These are phyloP conservation scores for Pristionchus arcanus DNA, from an alignment of 2,888 invertebrate genomes.

Conservation along the genomic window DNA sequence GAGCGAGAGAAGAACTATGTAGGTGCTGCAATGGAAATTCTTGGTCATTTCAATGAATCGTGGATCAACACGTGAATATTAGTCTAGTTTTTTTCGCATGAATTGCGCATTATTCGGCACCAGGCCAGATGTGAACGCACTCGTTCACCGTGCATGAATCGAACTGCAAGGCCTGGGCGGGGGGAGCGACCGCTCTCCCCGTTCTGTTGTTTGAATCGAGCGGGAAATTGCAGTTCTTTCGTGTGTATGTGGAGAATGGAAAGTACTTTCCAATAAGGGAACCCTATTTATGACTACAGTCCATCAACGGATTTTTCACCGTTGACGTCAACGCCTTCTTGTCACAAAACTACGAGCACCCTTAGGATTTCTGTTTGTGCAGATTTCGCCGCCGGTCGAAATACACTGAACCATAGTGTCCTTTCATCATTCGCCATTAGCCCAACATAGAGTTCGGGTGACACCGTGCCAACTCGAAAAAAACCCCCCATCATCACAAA, in stretches of 20 bases:
- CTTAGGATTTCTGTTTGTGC: not conserved
- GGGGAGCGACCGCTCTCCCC: too few relatives aligned
- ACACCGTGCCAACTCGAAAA: not conserved
- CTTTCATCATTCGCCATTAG: slow-evolving; percentile 6
- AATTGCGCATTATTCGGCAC: too few relatives aligned
- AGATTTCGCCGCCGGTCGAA: not conserved
- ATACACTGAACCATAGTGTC: not conserved
- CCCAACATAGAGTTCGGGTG: not conserved
- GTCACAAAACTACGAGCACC: not conserved
- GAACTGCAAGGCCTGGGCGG: too few relatives aligned
- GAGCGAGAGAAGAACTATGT: not conserved
- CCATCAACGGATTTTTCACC: not conserved
- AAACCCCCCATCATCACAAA: not conserved
- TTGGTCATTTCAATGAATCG: not conserved
- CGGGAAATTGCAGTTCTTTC: too few relatives aligned
- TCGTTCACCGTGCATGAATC: too few relatives aligned
- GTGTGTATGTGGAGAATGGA: too few relatives aligned
- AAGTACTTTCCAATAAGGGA: too few relatives aligned
- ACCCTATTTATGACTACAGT: too few relatives aligned
- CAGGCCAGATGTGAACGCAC: too few relatives aligned
- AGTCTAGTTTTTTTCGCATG: too few relatives aligned
- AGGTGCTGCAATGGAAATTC: not conserved
- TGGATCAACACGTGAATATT: too few relatives aligned
- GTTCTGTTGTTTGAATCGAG: too few relatives aligned
- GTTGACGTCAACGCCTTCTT: not conserved